phyloP scores from a whole-genome alignment of 2,797 vertebrate species.

The Scarus forsteni region DNA sequence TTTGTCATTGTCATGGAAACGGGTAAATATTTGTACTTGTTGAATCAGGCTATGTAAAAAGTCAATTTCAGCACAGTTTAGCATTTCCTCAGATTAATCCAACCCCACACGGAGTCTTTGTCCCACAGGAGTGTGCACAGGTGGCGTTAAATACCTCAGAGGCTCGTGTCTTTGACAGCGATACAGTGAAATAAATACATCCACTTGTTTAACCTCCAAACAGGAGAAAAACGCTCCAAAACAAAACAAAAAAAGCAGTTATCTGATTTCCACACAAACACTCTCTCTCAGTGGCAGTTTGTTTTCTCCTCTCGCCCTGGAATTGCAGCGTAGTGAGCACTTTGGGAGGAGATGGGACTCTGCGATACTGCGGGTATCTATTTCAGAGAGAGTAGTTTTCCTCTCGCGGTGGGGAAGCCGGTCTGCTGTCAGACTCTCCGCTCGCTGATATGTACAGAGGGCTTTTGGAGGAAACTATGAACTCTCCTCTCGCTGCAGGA shows the following conservation, averaged over 20 bases:
- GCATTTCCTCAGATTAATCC: not conserved
- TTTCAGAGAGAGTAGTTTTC: slow-evolving; percentile 73
- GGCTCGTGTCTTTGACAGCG: slow-evolving; percentile 7
- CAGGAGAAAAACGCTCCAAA: slow-evolving; percentile 31
- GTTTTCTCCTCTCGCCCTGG: slow-evolving; percentile 55
- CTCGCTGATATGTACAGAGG: slow-evolving; percentile 49
- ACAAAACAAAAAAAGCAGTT: slow-evolving; percentile 53
- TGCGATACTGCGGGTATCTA: slow-evolving; percentile 70
- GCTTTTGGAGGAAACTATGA: slow-evolving; percentile 58
- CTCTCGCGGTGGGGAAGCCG: slow-evolving; percentile 63
- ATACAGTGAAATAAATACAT: slow-evolving; percentile 36
- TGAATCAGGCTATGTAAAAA: no score
- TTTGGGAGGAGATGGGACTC: slow-evolving; percentile 63
- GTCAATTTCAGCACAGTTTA: no score
- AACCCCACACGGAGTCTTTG: not conserved
- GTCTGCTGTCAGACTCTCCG: slow-evolving; percentile 68
- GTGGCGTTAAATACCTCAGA: slow-evolving; percentile 14
- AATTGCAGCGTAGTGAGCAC: slow-evolving; percentile 68
- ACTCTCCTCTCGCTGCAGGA: slow-evolving; percentile 69
- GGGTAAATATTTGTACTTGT: no score
- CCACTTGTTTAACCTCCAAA: slow-evolving; percentile 64
- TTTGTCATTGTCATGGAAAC: no score
- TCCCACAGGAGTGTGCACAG: not conserved
- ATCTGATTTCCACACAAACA: slow-evolving; percentile 54
- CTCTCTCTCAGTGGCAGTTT: slow-evolving; percentile 59